Percentiles rank a stretch among this genome's conserved stretches.
Conservation (phyloP, 2,888 invertebrate genomes). For the Schizotus pectinicornis region DNA sequence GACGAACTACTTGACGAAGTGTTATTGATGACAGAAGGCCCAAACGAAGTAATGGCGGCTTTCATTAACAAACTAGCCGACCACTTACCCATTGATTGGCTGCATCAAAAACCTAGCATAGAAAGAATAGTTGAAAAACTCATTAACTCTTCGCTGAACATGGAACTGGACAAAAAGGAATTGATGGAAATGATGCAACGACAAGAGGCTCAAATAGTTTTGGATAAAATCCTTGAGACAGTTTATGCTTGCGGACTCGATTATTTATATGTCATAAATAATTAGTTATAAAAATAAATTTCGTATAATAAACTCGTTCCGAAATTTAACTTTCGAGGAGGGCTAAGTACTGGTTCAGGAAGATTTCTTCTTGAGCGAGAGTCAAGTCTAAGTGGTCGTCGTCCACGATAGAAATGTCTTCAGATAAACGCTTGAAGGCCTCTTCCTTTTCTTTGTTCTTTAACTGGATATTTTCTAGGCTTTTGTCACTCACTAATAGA, state of each 20-base stretch:
- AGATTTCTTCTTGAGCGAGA: slow-evolving; percentile 71
- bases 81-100: slow-evolving; percentile 38
- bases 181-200: slow-evolving; percentile 15
- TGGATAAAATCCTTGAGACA: slow-evolving; percentile 46
- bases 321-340: slow-evolving; percentile 56
- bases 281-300: slow-evolving; percentile 21
- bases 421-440: slow-evolving; percentile 67
- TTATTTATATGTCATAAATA: slow-evolving; percentile 48
- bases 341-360: slow-evolving; percentile 70
- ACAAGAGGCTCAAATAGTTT: slow-evolving; percentile 41
- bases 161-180: slow-evolving; percentile 30
- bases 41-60: slow-evolving; percentile 41
- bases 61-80: slow-evolving; percentile 45
- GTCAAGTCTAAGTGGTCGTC: slow-evolving; percentile 78
- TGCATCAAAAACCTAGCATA: slow-evolving; percentile 30
- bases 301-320: no score
- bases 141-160: slow-evolving; percentile 9
- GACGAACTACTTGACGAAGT: slow-evolving; percentile 45
- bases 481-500: slow-evolving; percentile 32
- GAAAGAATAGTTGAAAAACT: slow-evolving; percentile 33
- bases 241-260: slow-evolving; percentile 51
- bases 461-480: slow-evolving; percentile 31
- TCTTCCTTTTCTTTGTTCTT: slow-evolving; percentile 58
- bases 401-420: slow-evolving; percentile 65
- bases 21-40: slow-evolving; percentile 31